phyloP scores from a whole-genome alignment of 2,888 invertebrate genomes.

The Tipula confusa region DNA sequence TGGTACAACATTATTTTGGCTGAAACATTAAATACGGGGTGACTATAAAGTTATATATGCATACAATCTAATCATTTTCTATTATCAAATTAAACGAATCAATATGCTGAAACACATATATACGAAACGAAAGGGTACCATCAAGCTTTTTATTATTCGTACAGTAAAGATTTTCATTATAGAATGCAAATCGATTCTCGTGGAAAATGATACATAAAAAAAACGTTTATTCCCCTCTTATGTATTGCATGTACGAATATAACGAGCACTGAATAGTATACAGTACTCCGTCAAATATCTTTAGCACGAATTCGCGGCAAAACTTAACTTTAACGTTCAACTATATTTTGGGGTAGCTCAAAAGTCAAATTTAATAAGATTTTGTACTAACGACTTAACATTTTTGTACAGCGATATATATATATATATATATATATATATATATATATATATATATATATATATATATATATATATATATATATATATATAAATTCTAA shows the following conservation, averaged over 20 bases:
- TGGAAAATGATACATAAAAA: not conserved
- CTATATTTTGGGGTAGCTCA: not conserved
- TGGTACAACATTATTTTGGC: not conserved
- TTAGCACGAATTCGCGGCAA: not conserved
- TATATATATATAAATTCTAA: no score
- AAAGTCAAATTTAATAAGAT: slow-evolving; percentile 25
- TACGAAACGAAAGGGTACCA: not conserved
- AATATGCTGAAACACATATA: not conserved
- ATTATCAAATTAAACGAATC: not conserved
- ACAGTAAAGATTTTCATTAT: not conserved
- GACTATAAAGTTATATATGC: not conserved
- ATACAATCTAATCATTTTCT: not conserved
- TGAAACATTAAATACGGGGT: not conserved
- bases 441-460: no score
- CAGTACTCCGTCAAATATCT: not conserved
- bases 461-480: no score
- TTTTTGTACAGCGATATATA: not conserved
- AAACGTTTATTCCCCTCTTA: not conserved
- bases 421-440: no score
- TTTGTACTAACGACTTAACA: slow-evolving; percentile 1
- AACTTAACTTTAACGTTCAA: not conserved
- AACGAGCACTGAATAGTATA: not conserved
- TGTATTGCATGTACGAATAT: not conserved
- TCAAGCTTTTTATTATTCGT: not conserved
- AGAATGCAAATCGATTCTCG: not conserved